Evolutionary conservation across 1,140 invertebrate genomes (phyloP).

Genomic region (Pogonomyrmex californicus): DNA sequence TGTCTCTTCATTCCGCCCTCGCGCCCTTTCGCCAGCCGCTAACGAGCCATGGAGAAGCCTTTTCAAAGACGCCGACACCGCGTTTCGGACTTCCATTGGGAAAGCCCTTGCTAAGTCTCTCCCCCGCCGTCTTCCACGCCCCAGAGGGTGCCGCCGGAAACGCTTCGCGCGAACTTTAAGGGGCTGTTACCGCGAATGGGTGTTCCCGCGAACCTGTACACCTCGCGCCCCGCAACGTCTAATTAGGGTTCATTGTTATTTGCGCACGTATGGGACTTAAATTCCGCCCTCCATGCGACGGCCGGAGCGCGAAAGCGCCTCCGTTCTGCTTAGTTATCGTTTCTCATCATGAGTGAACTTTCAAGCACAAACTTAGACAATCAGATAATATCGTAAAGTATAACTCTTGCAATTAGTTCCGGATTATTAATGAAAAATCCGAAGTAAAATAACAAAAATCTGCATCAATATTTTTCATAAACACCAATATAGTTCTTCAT

Average conservation of each 20-base stretch:
- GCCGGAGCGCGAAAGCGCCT: conserved; percentile 18
- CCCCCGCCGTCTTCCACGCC: not conserved
- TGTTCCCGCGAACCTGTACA: conserved; percentile 50
- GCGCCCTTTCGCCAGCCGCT: conserved; percentile 50
- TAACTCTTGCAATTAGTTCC: not conserved
- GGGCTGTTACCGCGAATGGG: conserved; percentile 66
- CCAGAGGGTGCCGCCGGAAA: not conserved
- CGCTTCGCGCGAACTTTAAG: conserved; percentile 51
- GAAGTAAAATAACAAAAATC: not conserved
- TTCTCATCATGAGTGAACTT: conserved; percentile 51
- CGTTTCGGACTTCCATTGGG: conserved; percentile 37
- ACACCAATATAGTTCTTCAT: not conserved
- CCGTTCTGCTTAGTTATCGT: conserved; percentile 20
- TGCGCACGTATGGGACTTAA: conserved; percentile 23
- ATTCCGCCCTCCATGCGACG: not conserved
- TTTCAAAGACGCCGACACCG: conserved; percentile 41
- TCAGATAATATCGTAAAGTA: not conserved
- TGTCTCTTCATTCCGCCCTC: not conserved
- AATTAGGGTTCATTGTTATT: conserved; percentile 73
- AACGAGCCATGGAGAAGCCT: conserved; percentile 67
- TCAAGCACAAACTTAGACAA: conserved; percentile 15
- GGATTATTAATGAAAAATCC: not conserved
- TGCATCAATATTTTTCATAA: not conserved
- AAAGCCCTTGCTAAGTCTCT: not conserved
- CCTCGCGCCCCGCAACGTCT: conserved; percentile 19